Base-by-base conservation (phyloP, 2,797 vertebrate genomes). In the Manis crassicaudata region DNA sequence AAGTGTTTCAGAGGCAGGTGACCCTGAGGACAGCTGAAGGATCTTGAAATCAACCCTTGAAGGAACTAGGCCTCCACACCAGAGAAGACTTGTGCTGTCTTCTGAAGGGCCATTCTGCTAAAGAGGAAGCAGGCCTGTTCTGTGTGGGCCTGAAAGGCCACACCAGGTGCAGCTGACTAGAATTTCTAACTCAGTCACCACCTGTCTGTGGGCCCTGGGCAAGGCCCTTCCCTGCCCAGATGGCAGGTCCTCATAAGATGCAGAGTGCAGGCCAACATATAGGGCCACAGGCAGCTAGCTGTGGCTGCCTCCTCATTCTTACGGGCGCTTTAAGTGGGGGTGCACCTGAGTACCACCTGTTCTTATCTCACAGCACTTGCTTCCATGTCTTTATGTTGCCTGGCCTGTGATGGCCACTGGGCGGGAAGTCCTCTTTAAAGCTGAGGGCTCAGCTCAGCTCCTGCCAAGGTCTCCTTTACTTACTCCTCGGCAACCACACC, bases 401-500 rank as follows among this genome's bases (percentile, higher is more conserved):
- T 25, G 13, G 11, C n/a, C 54, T 25, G 13, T 3, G 23, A 13
- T 4, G 35, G 37, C 43, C 35, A 7, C 23, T 35, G 43, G 72
- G 54, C 35, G 17, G 12, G 9, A 46, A 13, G 37, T 18, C 50
- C 62, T n/a, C 13, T 50, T 62, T 29, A 50, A 29, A 58, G 72
- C 72, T 21, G 0, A 58, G 90, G 14, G 14, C 13, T 58, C 60
- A 21, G 90, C 46, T 65, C 16, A 20, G 11, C 60, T 20, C 13
- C 54, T 25, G 0, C 46, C 1, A 4, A 2, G 23, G 3, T 50
- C 72, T 67, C 25, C 62, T 14, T 32, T 13, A 7, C 12, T 12
- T 27, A 5, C 16, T 5, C 43, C 2, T 0, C 46, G 1, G 29
- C 37, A 43, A 29, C 10, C 0, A 0, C 2, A 5, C 23, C 67